These are phyloP conservation scores for Diachrysia chrysitis DNA, from an alignment of 2,888 invertebrate genomes.

Conservation along the genomic window DNA sequence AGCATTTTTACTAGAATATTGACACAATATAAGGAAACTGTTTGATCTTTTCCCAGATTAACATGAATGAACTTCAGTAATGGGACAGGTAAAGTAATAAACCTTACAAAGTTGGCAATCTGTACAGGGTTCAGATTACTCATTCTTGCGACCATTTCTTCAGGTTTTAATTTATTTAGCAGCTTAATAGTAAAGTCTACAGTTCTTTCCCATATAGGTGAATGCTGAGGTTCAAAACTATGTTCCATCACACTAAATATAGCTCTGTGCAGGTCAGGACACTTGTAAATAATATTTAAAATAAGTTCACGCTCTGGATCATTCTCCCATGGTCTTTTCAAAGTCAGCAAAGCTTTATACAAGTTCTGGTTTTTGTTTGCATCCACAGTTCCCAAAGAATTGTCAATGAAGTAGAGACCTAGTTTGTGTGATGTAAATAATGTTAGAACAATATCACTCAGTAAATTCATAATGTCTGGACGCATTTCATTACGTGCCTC, in stretches of 20 bases:
- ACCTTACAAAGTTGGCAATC: constrained; percentile 85
- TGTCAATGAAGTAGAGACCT: constrained; percentile 94
- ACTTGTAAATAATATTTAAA: constrained; percentile 90
- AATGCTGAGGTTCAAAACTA: constrained; percentile 90
- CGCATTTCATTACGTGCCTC: constrained; percentile 75
- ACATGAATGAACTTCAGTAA: constrained; percentile 83
- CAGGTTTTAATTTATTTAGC: constrained; percentile 82
- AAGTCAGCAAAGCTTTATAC: constrained; percentile 90
- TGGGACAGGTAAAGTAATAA: constrained; percentile 84
- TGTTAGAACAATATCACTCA: constrained; percentile 92
- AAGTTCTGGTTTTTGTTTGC: constrained; percentile 90
- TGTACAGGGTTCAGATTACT: constrained; percentile 84
- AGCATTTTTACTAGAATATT: constrained; percentile 89
- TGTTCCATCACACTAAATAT: constrained; percentile 89
- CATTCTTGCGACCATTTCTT: constrained; percentile 84
- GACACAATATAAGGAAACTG: constrained; percentile 83
- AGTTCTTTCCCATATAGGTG: constrained; percentile 87
- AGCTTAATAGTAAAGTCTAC: constrained; percentile 83
- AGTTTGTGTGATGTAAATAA: constrained; percentile 93
- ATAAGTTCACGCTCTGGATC: constrained; percentile 90
- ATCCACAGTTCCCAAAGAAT: constrained; percentile 90
- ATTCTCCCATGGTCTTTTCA: constrained; percentile 92
- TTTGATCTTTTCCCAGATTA: constrained; percentile 75
- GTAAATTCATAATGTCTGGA: constrained; percentile 86
- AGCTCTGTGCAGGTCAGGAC: constrained; percentile 92